phyloP scores from a whole-genome alignment of 2,113 vertebrate genomes.

The Crotophaga sulcirostris region DNA sequence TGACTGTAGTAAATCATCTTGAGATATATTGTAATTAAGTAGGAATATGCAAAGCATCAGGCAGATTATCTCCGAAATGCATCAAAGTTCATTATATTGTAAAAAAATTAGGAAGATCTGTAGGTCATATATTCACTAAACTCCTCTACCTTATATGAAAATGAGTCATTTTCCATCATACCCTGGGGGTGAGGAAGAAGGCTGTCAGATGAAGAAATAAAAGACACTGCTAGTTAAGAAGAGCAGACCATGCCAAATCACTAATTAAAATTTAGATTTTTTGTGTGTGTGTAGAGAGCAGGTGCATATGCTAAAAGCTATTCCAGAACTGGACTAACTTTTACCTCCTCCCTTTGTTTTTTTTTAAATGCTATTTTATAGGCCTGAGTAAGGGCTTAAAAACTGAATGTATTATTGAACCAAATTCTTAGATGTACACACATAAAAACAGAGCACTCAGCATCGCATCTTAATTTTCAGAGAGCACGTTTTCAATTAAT shows the following conservation, averaged over 20 bases:
- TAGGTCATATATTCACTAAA: conserved; percentile 56
- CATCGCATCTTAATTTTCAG: background rate
- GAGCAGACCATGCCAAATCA: conserved; percentile 70
- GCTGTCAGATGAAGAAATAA: conserved; percentile 66
- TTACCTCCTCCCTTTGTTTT: background rate
- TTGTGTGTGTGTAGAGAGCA: background rate
- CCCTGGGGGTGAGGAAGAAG: conserved; percentile 48
- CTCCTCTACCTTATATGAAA: conserved; percentile 59
- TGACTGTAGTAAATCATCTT: conserved; percentile 54
- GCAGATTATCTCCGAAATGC: conserved; percentile 67
- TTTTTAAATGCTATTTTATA: background rate
- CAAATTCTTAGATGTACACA: background rate
- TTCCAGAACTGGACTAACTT: conserved; percentile 11
- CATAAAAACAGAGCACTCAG: background rate
- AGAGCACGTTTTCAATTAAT: background rate
- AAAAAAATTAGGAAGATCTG: conserved; percentile 40
- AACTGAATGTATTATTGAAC: background rate
- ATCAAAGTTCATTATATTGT: conserved; percentile 56
- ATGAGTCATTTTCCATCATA: conserved; percentile 46
- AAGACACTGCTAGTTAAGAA: conserved; percentile 68
- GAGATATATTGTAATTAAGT: conserved; percentile 53
- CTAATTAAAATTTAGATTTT: conserved; percentile 64
- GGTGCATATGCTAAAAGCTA: conserved; percentile 48
- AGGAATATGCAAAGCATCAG: conserved; percentile 61
- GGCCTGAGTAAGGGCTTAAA: background rate